Evolutionary conservation across 2,888 invertebrate genomes (phyloP), one percentile per base, ranked within the genome.

Genomic region (Antitype chi): DNA sequence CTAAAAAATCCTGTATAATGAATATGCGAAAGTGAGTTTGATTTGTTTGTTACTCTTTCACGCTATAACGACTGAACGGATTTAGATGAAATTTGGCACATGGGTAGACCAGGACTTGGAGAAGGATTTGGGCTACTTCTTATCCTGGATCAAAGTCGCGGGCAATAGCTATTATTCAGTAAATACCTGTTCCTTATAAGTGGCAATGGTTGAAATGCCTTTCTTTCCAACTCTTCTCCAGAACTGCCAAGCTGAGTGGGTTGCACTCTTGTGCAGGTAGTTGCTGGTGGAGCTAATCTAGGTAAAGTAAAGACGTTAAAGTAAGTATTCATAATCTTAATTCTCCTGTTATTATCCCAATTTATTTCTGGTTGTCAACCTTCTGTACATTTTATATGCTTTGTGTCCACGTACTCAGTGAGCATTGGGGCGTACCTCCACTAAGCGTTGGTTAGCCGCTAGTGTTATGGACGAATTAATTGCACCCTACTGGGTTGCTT

Each of bases 251-350:
- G 96, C 92, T 0, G 96, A 96, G 28, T 96, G 96, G 0, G 93
- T 94, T 0, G 96, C 96, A 81, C 96, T 96, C 0, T 87, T 72
- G 71, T n/a, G n/a, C n/a, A n/a, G n/a, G n/a, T n/a, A n/a, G n/a
- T n/a, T n/a, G n/a, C n/a, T 96, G 96, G 55, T 96, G 96, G 0
- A 96, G 90, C 84, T 96, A 96, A 70, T 96, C 96, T 96, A 84
- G 9, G 0, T 43, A 67, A 15, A 68, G 73, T 11, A 17, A n/a
- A 38, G 13, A 38, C n/a, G n/a, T n/a, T n/a, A n/a, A n/a, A n/a
- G n/a, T n/a, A n/a, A n/a, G n/a, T n/a, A n/a, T n/a, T n/a, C n/a
- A n/a, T n/a, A n/a, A n/a, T n/a, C n/a, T n/a, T n/a, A n/a, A n/a
- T n/a, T n/a, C n/a, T n/a, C n/a, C n/a, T n/a, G n/a, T n/a, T n/a